Base-by-base conservation (phyloP, 2,888 invertebrate genomes). In the Campoletis raptor region DNA sequence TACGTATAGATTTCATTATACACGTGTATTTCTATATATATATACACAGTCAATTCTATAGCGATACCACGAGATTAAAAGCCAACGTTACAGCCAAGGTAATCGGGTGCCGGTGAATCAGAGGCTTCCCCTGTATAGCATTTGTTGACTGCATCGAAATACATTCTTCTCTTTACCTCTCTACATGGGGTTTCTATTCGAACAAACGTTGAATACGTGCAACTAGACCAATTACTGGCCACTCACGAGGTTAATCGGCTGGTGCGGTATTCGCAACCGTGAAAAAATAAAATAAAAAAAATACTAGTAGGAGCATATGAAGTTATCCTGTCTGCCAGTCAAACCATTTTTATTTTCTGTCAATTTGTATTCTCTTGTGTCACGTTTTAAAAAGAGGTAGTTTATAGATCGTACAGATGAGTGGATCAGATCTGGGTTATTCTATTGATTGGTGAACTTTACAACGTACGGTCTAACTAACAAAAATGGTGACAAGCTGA, bases 171-270 rank as follows among this genome's bases (percentile, higher is more conserved):
- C 57, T 57, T 42, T 24, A 18, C n/a, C 79, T 67, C 48, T 21
- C 42, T 67, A 37, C 40, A 6, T 54, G 40, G 37, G n/a, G 30
- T 36, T 67, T 24, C 30, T 40, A 78, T 67, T 54, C 12, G 37
- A 48, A 2, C 66, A 57, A 74, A 66, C 83, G 78, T 66, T 66
- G 78, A 86, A 84, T 81, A 76, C 70, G 81, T 61, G 74, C 73
- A 78, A 83, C 84, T 61, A 69, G 86, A 83, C 81, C 83, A 86
- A 83, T 86, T 83, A 86, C 83, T 81, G 52, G 67, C 81, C 86
- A 83, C 78, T 86, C 86, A 73, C 81, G 57, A 48, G 81, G 66
- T 86, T 78, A 86, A 86, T 86, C 73, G 81, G 48, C 64, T 73
- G 83, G 73, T 81, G 81, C 83, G 73, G 73, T 48, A 83, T 81